These are phyloP conservation scores for Drosophila pseudoobscura DNA, from an alignment of 1,140 invertebrate genomes.

Conservation along the genomic window DNA sequence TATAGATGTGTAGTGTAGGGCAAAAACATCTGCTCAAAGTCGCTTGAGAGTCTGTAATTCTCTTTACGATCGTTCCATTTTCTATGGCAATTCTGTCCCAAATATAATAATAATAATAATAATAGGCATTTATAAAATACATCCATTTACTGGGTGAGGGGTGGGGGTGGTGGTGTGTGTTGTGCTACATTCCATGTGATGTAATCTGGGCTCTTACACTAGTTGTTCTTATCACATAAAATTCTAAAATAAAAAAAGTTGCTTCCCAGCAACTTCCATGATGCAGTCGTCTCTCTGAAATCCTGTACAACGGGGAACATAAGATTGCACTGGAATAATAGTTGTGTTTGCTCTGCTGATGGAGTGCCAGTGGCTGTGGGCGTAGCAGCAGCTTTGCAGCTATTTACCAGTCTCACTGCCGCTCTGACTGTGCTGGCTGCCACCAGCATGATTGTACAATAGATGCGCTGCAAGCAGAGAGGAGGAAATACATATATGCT, in stretches of 20 bases:
- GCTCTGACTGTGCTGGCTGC: constrained; percentile 60
- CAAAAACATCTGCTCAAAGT: too few relatives aligned
- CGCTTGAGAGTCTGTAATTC: too few relatives aligned
- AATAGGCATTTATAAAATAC: too few relatives aligned
- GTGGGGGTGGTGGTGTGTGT: too few relatives aligned
- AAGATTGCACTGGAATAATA: constrained; percentile 46
- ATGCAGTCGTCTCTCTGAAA: too few relatives aligned
- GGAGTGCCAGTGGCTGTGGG: not conserved
- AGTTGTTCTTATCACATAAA: constrained; percentile 6
- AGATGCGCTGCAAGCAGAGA: constrained; percentile 54
- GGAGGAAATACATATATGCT: not conserved
- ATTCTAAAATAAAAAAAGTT: not conserved
- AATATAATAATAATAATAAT: too few relatives aligned
- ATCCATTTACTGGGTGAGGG: too few relatives aligned
- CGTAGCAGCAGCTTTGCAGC: constrained; percentile 18
- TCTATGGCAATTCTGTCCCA: too few relatives aligned
- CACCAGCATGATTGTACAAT: constrained; percentile 70
- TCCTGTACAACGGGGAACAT: constrained; percentile 33
- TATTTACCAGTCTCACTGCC: constrained; percentile 64
- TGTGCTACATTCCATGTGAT: too few relatives aligned
- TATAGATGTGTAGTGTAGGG: too few relatives aligned
- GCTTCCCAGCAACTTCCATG: too few relatives aligned
- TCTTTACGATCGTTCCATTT: too few relatives aligned
- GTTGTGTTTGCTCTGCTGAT: not conserved
- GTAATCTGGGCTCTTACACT: not conserved